A percentile compares a stretch with the other conserved stretches of the same genome.
Evolutionary conservation across 2,113 vertebrate species (phyloP).

Genomic region (Mohoua ochrocephala): DNA sequence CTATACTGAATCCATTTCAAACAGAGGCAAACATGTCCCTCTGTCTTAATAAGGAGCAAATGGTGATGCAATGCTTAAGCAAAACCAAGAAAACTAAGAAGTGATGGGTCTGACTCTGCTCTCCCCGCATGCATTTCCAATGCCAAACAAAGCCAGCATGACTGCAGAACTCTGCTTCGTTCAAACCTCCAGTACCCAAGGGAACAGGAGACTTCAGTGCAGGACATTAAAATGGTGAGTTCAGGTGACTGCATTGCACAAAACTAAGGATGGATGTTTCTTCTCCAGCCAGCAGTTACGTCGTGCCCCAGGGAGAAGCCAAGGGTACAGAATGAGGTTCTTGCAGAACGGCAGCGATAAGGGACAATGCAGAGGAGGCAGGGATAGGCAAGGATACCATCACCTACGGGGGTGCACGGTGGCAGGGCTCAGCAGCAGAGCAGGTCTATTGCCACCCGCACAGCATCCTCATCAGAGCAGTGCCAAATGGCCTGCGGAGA

Average conservation of each 20-base stretch:
- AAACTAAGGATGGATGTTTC: not conserved
- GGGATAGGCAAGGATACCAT: not conserved
- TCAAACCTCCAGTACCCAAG: not conserved
- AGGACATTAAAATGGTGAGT: not conserved
- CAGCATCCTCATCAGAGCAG: not conserved
- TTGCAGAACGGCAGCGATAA: not conserved
- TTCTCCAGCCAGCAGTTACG: not conserved
- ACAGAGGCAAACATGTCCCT: not conserved
- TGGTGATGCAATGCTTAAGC: not conserved
- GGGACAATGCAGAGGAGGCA: not conserved
- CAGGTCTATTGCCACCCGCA: not conserved
- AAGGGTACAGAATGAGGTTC: not conserved
- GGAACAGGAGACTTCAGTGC: not conserved
- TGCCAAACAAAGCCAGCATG: not conserved
- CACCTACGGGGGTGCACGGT: fast-evolving
- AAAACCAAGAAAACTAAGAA: not conserved
- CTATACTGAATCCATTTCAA: not conserved
- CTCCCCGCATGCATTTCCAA: not conserved
- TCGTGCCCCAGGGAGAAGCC: not conserved
- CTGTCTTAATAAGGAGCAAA: not conserved
- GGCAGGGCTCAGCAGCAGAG: not conserved
- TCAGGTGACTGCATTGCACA: not conserved
- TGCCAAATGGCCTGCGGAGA: not conserved
- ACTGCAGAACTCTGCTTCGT: not conserved
- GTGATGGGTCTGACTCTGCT: not conserved